These are phyloP conservation scores for Liasis olivaceus DNA, from an alignment of 2,797 vertebrate species.

Conservation along the genomic window DNA sequence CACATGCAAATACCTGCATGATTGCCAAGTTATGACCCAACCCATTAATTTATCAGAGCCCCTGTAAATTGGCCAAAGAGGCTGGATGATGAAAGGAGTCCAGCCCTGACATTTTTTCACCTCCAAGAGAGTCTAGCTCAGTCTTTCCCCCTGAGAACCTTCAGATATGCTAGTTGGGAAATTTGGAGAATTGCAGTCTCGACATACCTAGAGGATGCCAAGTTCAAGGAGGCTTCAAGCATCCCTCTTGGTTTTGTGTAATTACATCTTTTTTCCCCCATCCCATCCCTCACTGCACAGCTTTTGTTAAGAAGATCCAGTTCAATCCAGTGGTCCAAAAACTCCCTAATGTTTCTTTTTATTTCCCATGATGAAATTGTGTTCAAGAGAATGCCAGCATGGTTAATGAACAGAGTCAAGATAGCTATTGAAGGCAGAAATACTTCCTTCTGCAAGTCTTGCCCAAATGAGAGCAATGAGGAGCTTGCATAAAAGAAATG, in stretches of 20 bases:
- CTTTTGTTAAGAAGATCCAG: not conserved
- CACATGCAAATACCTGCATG: not conserved
- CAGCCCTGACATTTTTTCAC: not conserved
- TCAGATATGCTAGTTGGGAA: not conserved
- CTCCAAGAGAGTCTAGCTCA: not conserved
- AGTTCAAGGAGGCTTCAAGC: not conserved
- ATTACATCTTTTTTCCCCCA: not conserved
- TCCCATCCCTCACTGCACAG: not conserved
- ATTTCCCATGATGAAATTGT: not conserved
- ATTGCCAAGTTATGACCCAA: not conserved
- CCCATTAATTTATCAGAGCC: not conserved
- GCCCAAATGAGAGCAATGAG: not conserved
- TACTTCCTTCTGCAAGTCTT: not conserved
- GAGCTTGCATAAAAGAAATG: not conserved
- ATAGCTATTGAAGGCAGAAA: not conserved
- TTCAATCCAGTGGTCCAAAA: not conserved
- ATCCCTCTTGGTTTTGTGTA: not conserved
- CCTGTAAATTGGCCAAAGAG: not conserved
- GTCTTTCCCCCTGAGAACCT: not conserved
- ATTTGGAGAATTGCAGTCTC: not conserved
- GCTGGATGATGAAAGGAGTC: not conserved
- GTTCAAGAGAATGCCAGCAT: not conserved
- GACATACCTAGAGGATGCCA: not conserved
- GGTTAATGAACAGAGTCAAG: not conserved
- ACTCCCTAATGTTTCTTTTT: not conserved